Base-by-base conservation (phyloP, 2,797 vertebrate genomes). In the Myripristis murdjan region DNA sequence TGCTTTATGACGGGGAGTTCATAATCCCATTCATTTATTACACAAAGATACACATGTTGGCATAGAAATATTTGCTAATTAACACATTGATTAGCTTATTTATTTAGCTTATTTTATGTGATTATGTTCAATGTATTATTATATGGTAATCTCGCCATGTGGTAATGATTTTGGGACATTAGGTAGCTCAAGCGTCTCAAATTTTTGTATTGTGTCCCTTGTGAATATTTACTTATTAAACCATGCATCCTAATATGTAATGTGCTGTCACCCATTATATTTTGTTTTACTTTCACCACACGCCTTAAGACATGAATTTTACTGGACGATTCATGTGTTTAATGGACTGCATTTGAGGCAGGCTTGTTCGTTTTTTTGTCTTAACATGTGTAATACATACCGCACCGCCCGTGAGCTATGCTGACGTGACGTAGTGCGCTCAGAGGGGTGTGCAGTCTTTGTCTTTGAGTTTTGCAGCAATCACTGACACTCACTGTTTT, bases 141-240 rank as follows among this genome's bases (percentile, higher is more conserved):
- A n/a, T n/a, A n/a, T n/a, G n/a, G n/a, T n/a, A n/a, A n/a, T n/a
- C n/a, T n/a, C n/a, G n/a, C n/a, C n/a, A n/a, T n/a, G n/a, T 35
- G 61, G 24, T 65, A 14, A 53, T 46, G 0, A n/a, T 26, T 22
- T 5, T 6, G 3, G 14, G 1, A 35, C 6, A n/a, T n/a, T n/a
- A 44, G 24, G 1, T 4, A 5, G 5, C 6, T 54, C 5, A 6
- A 14, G 14, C 20, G 3, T 6, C 5, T 18, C 47, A 37, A 35
- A 46, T 3, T 65, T 64, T 35, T 55, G 23, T 63, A 47, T 70
- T 46, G 56, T 82, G 18, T 62, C 49, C 15, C 31, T 2, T 31
- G 7, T 66, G 8, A 75, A 4, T 71, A 28, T 83, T 73, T 82
- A 53, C 51, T 8, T 37, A 67, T 70, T 67, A 74, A 76, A 47